A percentile compares a stretch with the other conserved stretches of the same genome.
These are phyloP conservation scores for Streblospio benedicti DNA, from an alignment of 1,140 invertebrate species.

Conservation along the genomic window DNA sequence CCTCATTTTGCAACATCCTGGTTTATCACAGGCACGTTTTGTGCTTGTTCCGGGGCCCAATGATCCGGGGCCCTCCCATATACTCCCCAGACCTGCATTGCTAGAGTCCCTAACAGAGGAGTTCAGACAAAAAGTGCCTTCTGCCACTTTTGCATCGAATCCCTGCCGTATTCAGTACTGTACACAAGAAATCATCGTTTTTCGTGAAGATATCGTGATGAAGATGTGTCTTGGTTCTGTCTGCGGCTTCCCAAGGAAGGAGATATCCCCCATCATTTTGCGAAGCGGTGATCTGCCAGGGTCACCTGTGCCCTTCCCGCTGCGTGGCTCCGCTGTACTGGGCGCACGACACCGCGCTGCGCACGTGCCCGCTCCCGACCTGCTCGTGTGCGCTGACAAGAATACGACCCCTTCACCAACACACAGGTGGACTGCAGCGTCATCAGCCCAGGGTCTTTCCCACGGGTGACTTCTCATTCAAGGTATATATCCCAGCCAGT, in stretches of 20 bases:
- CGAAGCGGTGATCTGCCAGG: conserved; percentile 77
- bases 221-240: conserved; percentile 80
- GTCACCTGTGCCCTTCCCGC: conserved; percentile 73
- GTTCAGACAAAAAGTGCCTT: conserved; percentile 61
- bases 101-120: conserved; percentile 66
- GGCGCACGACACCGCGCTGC: conserved; percentile 75
- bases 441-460: conserved; percentile 72
- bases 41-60: conserved; percentile 81
- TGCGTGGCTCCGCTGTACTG: conserved; percentile 82
- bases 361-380: conserved; percentile 83
- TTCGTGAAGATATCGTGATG: conserved; percentile 81
- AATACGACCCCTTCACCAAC: conserved; percentile 68
- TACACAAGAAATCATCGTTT: conserved; percentile 84
- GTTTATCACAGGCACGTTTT: conserved; percentile 62
- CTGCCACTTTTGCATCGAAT: conserved; percentile 74
- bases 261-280: conserved; percentile 56
- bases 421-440: conserved; percentile 67
- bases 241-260: conserved; percentile 48
- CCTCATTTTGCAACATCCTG: conserved; percentile 61
- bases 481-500: conserved; percentile 70
- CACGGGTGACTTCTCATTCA: conserved; percentile 76
- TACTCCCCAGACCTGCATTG: conserved; percentile 76
- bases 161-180: conserved; percentile 92
- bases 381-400: conserved; percentile 81
- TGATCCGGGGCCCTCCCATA: conserved; percentile 78